Base-by-base conservation (phyloP, 2,888 invertebrate genomes). In the Strigamia maritima region DNA sequence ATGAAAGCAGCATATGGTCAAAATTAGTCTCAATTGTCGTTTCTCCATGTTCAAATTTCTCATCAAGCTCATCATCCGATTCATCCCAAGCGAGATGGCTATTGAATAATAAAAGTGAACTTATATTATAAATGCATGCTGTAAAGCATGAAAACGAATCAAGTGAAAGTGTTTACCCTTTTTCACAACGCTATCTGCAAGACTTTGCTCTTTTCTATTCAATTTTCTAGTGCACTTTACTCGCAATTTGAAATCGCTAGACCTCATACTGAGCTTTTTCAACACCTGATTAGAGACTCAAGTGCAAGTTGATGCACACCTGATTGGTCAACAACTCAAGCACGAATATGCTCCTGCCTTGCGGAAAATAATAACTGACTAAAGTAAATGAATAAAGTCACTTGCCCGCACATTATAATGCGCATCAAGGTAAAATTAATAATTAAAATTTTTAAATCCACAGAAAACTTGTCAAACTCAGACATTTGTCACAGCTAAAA, bases 161-260 rank as follows among this genome's bases (percentile, higher is more conserved):
- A 70, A 70, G 70, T 26, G 28, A 70, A 70, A 70, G 70, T 70
- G 70, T 70, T 70, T 70, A 70, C 70, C 70, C 70, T 28, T 54
- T 54, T 28, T 24, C 70, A 70, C 28, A 28, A 26, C n/a, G 70
- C 24, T 70, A 26, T 26, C 70, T 70, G 70, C 70, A 70, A 26
- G 70, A 70, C 70, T 70, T 70, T 70, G 70, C 70, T 70, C 70
- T 70, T 70, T 70, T 24, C 70, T 70, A 70, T 70, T 70, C 70
- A 70, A 70, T 70, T 70, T 70, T 70, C 70, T 70, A 70, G 70
- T 70, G 70, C 70, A 70, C 70, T 70, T 70, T 70, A 70, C 70
- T 70, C 70, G 70, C 70, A 70, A 70, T 70, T 70, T 70, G 16
- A 70, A 28, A 26, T 70, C 70, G 70, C 70, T n/a, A 70, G 70